phyloP scores from a whole-genome alignment of 64 coral and sea anemone species.

The Orbicella faveolata region DNA sequence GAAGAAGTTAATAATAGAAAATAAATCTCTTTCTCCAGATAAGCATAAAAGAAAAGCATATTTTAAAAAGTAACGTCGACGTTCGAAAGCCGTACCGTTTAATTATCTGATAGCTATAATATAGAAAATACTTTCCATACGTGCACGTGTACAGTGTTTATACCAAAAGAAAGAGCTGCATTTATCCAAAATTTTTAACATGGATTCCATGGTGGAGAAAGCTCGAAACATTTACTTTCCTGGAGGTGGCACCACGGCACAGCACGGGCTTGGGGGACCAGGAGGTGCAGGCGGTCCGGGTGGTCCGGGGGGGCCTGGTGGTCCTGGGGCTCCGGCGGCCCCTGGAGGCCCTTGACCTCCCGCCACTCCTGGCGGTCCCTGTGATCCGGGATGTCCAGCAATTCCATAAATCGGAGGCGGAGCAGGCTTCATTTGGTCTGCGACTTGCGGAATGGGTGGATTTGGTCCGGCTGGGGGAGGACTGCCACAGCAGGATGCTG shows the following conservation, averaged over 20 bases:
- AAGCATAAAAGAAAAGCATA: too few relatives aligned
- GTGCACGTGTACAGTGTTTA: too few relatives aligned
- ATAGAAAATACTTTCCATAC: too few relatives aligned
- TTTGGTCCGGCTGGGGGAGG: slow-evolving; percentile 23
- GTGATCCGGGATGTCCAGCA: slow-evolving; percentile 13
- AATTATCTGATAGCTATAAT: too few relatives aligned
- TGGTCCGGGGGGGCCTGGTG: slow-evolving; percentile 58
- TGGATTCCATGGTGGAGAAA: too few relatives aligned
- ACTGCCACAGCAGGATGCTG: slow-evolving; percentile 20
- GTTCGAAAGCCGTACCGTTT: too few relatives aligned
- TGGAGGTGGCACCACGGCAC: slow-evolving; percentile 4
- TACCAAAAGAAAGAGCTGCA: too few relatives aligned
- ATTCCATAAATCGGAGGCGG: slow-evolving; percentile 14
- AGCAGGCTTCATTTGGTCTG: background rate
- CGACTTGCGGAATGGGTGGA: slow-evolving; percentile 7
- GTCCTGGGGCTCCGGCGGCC: slow-evolving; percentile 4
- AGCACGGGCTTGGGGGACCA: slow-evolving; percentile 45
- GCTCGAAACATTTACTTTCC: background rate
- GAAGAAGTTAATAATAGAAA: too few relatives aligned
- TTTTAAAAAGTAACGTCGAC: too few relatives aligned
- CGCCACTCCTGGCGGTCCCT: background rate
- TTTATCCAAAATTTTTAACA: too few relatives aligned
- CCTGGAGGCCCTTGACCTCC: slow-evolving; percentile 18
- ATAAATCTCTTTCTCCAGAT: too few relatives aligned
- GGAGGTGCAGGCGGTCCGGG: slow-evolving; percentile 58